Conservation (phyloP, 2,888 invertebrate genomes). For the Mycalesis mineus region DNA sequence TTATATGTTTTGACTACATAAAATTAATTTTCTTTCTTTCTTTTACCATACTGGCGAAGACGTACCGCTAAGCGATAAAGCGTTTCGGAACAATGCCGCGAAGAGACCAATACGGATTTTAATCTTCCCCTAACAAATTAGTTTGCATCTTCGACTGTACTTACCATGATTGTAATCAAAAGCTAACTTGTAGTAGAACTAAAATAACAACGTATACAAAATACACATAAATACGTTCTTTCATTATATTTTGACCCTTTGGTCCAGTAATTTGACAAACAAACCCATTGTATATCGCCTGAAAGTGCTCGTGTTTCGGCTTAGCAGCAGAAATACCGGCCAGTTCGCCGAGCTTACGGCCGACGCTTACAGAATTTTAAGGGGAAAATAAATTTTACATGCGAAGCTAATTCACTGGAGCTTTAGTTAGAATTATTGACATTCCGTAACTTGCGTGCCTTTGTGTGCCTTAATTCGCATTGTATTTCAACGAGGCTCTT, state of each 20-base stretch:
- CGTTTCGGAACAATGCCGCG: no score
- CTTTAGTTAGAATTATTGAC: slow-evolving; percentile 6
- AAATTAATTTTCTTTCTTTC: no score
- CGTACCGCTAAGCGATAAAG: no score
- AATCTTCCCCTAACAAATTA: no score
- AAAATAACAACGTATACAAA: no score
- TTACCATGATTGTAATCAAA: no score
- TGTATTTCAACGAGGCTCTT: not conserved
- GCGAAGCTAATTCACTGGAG: slow-evolving; percentile 15
- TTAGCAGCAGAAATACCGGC: slow-evolving; percentile 46
- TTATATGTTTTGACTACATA: no score
- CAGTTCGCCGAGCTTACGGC: slow-evolving; percentile 27
- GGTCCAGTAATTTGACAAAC: not conserved
- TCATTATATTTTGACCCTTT: not conserved
- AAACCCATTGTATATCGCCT: not conserved
- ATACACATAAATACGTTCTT: no score
- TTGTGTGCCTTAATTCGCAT: not conserved
- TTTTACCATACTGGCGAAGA: no score
- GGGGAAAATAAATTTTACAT: slow-evolving; percentile 24
- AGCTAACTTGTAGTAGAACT: no score
- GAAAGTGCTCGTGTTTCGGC: not conserved
- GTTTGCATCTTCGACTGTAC: no score
- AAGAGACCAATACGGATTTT: no score
- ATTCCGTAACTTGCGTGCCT: not conserved
- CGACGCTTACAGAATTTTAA: slow-evolving; percentile 24